Conservation (phyloP, 2,888 invertebrate genomes). For the Apoda limacodes region DNA sequence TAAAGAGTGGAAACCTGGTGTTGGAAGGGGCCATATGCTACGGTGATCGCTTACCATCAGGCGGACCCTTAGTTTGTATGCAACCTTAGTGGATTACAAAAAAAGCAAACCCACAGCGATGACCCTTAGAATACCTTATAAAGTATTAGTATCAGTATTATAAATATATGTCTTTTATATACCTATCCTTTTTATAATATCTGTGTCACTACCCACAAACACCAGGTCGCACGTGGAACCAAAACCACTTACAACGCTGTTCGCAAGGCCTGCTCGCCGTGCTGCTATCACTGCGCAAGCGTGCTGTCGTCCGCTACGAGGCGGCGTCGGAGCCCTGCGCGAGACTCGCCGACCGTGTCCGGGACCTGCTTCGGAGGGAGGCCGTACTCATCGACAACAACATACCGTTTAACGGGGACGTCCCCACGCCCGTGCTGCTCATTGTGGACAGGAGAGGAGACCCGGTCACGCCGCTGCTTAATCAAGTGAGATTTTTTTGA, state of each 20-base stretch:
- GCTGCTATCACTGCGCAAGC: conserved; percentile 89
- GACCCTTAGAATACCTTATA: too few relatives aligned
- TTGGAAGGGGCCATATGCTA: too few relatives aligned
- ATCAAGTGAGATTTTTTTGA: conserved; percentile 82
- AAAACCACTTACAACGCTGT: conserved; percentile 80
- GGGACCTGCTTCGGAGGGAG: conserved; percentile 89
- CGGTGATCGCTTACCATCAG: too few relatives aligned
- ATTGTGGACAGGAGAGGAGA: conserved; percentile 95
- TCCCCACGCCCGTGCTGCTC: conserved; percentile 82
- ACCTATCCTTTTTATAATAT: too few relatives aligned
- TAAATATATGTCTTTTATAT: too few relatives aligned
- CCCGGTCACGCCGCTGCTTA: conserved; percentile 94
- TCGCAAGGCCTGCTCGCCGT: conserved; percentile 88
- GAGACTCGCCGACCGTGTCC: conserved; percentile 85
- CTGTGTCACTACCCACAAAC: too few relatives aligned
- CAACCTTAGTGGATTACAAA: too few relatives aligned
- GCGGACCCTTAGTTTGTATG: too few relatives aligned
- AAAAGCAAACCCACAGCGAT: too few relatives aligned
- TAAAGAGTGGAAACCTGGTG: too few relatives aligned
- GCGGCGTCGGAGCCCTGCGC: conserved; percentile 87
- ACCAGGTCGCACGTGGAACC: conserved; percentile 82
- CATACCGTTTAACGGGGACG: conserved; percentile 81
- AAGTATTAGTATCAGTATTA: too few relatives aligned
- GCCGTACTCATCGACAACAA: conserved; percentile 87
- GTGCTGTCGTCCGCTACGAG: conserved; percentile 90